These are phyloP conservation scores for Glareola pratincola DNA, from an alignment of 2,113 vertebrate genomes.

Conservation along the genomic window DNA sequence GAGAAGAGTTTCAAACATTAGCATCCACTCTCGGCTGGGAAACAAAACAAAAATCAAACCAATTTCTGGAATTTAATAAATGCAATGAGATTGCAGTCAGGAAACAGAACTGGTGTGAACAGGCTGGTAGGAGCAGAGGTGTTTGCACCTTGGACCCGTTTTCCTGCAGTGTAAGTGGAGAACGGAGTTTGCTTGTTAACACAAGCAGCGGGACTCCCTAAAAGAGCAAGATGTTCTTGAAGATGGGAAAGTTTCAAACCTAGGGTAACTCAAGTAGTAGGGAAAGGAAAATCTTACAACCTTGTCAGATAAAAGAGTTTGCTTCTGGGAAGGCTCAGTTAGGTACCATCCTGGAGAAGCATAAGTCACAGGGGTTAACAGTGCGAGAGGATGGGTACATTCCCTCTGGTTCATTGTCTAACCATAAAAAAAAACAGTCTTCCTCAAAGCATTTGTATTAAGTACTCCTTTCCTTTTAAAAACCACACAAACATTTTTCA, in stretches of 20 bases:
- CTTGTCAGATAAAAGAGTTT: not conserved
- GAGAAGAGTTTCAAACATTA: not conserved
- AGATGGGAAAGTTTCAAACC: not conserved
- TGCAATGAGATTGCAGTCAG: not conserved
- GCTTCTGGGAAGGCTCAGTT: not conserved
- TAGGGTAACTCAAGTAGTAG: not conserved
- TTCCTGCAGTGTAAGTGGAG: not conserved
- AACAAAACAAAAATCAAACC: not conserved
- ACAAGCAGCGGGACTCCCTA: not conserved
- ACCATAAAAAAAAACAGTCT: not conserved
- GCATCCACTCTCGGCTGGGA: not conserved
- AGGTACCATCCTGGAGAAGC: not conserved
- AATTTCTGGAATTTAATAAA: not conserved
- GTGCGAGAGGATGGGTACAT: fast-evolving
- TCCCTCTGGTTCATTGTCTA: not conserved
- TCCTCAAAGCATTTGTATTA: not conserved
- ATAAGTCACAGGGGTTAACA: not conserved
- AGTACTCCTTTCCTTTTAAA: not conserved
- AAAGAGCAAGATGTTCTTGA: not conserved
- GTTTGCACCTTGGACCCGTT: not conserved
- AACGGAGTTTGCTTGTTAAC: not conserved
- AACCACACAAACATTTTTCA: not conserved
- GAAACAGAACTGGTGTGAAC: not conserved
- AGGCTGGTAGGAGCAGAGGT: not conserved
- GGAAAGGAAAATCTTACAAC: not conserved